Conservation (phyloP, 1,140 invertebrate species). For the Sipha flava region DNA sequence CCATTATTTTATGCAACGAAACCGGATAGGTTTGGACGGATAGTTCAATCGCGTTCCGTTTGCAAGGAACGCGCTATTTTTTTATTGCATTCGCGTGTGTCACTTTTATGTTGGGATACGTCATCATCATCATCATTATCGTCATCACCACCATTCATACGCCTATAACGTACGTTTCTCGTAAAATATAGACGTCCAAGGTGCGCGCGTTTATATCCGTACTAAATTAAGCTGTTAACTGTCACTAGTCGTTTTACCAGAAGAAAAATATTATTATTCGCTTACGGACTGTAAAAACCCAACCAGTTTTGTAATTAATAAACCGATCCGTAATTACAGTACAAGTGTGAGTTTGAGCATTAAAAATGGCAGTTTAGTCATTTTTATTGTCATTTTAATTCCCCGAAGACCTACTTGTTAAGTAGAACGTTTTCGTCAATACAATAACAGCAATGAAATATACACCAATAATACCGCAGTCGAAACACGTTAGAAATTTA, state of each 20-base stretch:
- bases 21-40: no score
- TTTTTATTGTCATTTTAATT: conserved; percentile 1
- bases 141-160: not conserved
- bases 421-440: not conserved
- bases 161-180: not conserved
- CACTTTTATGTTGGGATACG: not conserved
- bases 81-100: no score
- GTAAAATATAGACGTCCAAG: not conserved
- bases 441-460: not conserved
- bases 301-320: conserved; percentile 22
- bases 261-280: not conserved
- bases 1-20: no score
- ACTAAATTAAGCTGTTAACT: conserved; percentile 20
- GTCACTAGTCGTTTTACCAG: not conserved
- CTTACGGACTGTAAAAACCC: conserved; percentile 4
- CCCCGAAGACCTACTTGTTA: not conserved
- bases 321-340: not conserved
- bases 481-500: no score
- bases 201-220: not conserved
- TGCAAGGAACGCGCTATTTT: no score
- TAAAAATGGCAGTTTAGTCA: not conserved
- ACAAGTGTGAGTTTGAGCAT: not conserved
- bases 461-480: no score
- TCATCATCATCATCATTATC: not conserved
- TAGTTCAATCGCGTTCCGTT: no score